Evolutionary conservation across 2,113 vertebrate genomes (phyloP).

Genomic region (Sapajus apella): DNA sequence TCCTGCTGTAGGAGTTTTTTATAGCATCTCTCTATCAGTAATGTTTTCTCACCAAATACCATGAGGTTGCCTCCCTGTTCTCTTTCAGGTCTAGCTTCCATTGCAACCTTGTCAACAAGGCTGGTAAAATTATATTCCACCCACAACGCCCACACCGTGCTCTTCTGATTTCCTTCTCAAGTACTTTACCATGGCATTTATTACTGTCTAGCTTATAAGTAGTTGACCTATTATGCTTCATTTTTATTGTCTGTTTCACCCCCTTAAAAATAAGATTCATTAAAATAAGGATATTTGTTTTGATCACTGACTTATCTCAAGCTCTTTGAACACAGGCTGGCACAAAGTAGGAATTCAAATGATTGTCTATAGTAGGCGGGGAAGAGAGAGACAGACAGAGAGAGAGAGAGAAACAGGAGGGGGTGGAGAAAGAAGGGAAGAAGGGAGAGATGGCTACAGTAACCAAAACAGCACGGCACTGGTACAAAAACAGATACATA

Average conservation of each 20-base stretch:
- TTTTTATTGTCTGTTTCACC: neutral
- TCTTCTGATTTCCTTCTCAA: neutral
- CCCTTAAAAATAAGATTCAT: neutral
- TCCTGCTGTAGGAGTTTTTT: neutral
- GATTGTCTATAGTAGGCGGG: neutral
- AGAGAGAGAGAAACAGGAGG: neutral
- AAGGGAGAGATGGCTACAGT: neutral
- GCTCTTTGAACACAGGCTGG: neutral
- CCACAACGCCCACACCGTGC: neutral
- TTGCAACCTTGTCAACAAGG: neutral
- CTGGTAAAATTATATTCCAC: neutral
- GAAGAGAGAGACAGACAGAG: neutral
- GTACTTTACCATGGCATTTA: neutral
- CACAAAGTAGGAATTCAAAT: neutral
- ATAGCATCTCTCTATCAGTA: neutral
- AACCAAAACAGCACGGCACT: too few relatives aligned
- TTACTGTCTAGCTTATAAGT: neutral
- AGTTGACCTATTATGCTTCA: neutral
- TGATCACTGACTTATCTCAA: neutral
- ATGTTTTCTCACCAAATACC: neutral
- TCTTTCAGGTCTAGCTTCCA: neutral
- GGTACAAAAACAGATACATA: too few relatives aligned
- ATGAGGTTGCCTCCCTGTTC: neutral
- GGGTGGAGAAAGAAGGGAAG: neutral
- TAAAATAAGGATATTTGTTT: neutral